These are phyloP conservation scores for Cebidichthys violaceus DNA, from an alignment of 2,113 vertebrate genomes.

Conservation along the genomic window DNA sequence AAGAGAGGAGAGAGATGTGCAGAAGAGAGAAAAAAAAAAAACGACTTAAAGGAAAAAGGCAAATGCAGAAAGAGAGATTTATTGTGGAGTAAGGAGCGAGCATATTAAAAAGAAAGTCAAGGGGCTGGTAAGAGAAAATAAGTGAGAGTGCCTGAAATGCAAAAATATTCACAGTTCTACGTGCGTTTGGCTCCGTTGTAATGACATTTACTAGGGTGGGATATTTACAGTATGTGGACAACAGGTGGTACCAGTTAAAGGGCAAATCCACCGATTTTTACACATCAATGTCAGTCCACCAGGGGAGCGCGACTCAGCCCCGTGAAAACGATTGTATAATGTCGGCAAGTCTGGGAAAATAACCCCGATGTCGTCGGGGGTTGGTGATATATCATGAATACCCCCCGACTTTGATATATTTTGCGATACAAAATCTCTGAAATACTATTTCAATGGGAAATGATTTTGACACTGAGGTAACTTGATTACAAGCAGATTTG, in stretches of 20 bases:
- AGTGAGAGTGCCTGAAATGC: constrained; percentile 57
- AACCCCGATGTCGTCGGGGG: background rate
- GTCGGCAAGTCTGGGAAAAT: background rate
- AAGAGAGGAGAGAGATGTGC: constrained; percentile 51
- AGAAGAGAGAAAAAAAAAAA: constrained; percentile 46
- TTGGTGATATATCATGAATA: background rate
- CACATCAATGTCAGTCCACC: background rate
- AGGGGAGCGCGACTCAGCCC: too few relatives aligned
- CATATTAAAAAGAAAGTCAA: constrained; percentile 71
- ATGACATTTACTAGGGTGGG: background rate
- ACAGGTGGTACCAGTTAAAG: background rate
- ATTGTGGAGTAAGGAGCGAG: constrained; percentile 59
- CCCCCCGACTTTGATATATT: background rate
- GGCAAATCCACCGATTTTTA: constrained; percentile 1
- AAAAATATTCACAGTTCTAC: constrained; percentile 37
- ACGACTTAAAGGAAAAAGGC: constrained; percentile 53
- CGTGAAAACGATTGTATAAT: background rate
- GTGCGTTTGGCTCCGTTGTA: background rate
- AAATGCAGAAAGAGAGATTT: constrained; percentile 69
- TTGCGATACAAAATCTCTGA: background rate
- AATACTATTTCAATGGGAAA: background rate
- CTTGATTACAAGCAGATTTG: constrained; percentile 13
- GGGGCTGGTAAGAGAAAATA: constrained; percentile 53
- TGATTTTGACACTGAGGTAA: constrained; percentile 1
- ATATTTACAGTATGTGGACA: background rate